Percentiles rank a stretch among this genome's conserved stretches.
These are phyloP conservation scores for Gymnocypris eckloni DNA, from an alignment of 2,797 vertebrate genomes.

Conservation along the genomic window DNA sequence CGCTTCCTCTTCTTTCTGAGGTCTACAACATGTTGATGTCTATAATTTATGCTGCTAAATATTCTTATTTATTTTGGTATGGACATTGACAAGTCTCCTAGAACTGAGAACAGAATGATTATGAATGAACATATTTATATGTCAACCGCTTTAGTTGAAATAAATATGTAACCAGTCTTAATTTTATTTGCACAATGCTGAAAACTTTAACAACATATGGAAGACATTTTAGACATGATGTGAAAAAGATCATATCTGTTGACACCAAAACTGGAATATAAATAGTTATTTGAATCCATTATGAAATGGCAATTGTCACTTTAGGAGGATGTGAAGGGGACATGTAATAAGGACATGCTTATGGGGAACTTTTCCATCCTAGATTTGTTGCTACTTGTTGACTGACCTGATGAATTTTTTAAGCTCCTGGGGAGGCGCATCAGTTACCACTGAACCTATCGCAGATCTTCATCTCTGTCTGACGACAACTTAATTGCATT, in stretches of 20 bases:
- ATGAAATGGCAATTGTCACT: background rate
- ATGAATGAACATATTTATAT: background rate
- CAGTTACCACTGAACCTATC: constrained; percentile 50
- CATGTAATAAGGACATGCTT: constrained; percentile 20
- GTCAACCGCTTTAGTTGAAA: background rate
- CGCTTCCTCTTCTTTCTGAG: background rate
- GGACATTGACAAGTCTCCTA: background rate
- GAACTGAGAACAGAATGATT: background rate
- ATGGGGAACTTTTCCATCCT: constrained; percentile 41
- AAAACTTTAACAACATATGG: background rate
- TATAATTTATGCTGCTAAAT: background rate
- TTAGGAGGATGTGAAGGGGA: background rate
- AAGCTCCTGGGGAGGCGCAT: constrained; percentile 45
- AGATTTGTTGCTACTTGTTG: constrained; percentile 52
- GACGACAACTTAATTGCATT: constrained; percentile 61
- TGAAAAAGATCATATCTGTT: background rate
- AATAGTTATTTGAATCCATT: background rate
- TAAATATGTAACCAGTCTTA: background rate
- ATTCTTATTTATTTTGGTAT: background rate
- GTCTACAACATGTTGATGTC: background rate
- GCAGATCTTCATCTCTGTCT: constrained; percentile 46
- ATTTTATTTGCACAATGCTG: background rate
- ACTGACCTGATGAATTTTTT: constrained; percentile 66
- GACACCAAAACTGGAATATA: background rate
- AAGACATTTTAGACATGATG: background rate